Percentiles rank a stretch among this genome's conserved stretches.
These are phyloP conservation scores for Mus musculus DNA, from an alignment of 2,113 vertebrate genomes.

Conservation along the genomic window GRCm39 chr5:29416501-29417000, in stretches of 20 bases:
- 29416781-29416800: not conserved
- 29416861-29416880: constrained; percentile 58
- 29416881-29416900: constrained; percentile 43
- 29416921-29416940: not conserved
- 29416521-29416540: not conserved
- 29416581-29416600: not conserved
- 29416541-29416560: not conserved
- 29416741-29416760: not conserved
- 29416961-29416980: constrained; percentile 46
- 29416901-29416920: not conserved
- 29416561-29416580: not conserved
- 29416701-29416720: not conserved
- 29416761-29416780: not conserved
- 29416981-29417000: constrained; percentile 66
- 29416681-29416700: not conserved
- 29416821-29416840: not conserved
- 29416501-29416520: not conserved
- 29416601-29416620: not conserved
- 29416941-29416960: not conserved
- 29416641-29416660: not conserved
- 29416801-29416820: not conserved
- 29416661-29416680: not conserved
- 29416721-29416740: not conserved
- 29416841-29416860: not conserved
- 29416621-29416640: not conserved